These are phyloP conservation scores for Vulpes vulpes DNA, from an alignment of 2,113 vertebrate species.

Conservation along the genomic window DNA sequence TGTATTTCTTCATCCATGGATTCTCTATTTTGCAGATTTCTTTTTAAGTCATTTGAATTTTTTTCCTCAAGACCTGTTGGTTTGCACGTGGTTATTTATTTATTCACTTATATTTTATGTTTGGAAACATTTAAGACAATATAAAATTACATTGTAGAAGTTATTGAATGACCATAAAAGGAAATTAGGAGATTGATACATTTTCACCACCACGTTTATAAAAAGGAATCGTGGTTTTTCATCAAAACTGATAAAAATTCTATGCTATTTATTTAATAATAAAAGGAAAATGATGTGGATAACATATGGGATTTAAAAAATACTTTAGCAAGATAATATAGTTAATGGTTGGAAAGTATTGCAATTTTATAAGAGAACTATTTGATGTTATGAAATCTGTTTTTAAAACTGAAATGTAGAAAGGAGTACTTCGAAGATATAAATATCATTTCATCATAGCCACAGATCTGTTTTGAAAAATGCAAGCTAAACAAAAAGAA, in stretches of 20 bases:
- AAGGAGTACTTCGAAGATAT: neutral
- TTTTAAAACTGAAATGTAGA: neutral
- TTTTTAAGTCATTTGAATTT: neutral
- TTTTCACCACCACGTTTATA: neutral
- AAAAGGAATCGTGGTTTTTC: neutral
- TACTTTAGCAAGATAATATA: neutral
- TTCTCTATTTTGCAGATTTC: neutral
- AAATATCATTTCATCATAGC: neutral
- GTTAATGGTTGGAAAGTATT: neutral
- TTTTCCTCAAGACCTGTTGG: neutral
- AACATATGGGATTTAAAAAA: neutral
- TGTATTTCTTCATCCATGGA: neutral
- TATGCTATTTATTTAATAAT: neutral
- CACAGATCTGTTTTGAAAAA: neutral
- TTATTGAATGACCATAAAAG: neutral
- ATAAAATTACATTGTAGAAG: neutral
- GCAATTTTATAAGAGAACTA: neutral
- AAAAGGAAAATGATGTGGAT: neutral
- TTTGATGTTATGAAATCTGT: neutral
- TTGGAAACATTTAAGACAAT: neutral
- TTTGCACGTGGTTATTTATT: neutral
- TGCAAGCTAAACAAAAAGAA: neutral
- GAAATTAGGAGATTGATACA: neutral
- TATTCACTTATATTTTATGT: neutral
- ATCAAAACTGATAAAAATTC: neutral